Conservation (phyloP, 2,888 invertebrate genomes). For the Timema podura region DNA sequence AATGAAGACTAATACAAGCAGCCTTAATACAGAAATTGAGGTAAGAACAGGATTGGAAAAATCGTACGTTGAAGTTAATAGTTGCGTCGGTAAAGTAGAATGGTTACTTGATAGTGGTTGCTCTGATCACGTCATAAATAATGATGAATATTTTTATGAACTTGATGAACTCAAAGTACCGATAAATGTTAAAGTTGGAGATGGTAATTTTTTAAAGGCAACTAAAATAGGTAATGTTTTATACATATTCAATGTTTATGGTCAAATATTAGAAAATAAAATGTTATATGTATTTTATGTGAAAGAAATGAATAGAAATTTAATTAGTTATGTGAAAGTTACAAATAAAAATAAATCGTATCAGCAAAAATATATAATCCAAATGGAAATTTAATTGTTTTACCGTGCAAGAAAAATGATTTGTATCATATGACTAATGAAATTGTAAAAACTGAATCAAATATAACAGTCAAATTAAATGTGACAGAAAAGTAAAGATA, state of each 20-base stretch:
- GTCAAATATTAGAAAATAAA: not conserved
- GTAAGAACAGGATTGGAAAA: not conserved
- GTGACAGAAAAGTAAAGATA: no score
- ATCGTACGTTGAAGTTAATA: not conserved
- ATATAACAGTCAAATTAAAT: no score
- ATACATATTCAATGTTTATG: not conserved
- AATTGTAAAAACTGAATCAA: no score
- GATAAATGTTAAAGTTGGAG: not conserved
- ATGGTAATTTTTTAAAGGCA: not conserved
- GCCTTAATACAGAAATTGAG: not conserved
- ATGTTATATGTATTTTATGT: not conserved
- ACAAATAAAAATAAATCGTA: not conserved
- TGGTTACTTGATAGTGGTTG: not conserved
- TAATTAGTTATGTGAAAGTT: not conserved
- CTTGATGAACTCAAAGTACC: not conserved
- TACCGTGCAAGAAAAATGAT: not conserved
- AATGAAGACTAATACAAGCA: not conserved
- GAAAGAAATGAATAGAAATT: not conserved
- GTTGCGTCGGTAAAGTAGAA: not conserved
- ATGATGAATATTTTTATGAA: not conserved
- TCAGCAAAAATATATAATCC: not conserved
- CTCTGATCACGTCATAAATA: slow-evolving; percentile 4
- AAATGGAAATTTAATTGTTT: slow-evolving; percentile 2
- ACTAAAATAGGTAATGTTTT: not conserved
- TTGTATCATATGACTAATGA: no score